These are phyloP conservation scores for Stomatorhinus ivindoensis DNA, from an alignment of 2,113 vertebrate genomes.

Conservation along the genomic window DNA sequence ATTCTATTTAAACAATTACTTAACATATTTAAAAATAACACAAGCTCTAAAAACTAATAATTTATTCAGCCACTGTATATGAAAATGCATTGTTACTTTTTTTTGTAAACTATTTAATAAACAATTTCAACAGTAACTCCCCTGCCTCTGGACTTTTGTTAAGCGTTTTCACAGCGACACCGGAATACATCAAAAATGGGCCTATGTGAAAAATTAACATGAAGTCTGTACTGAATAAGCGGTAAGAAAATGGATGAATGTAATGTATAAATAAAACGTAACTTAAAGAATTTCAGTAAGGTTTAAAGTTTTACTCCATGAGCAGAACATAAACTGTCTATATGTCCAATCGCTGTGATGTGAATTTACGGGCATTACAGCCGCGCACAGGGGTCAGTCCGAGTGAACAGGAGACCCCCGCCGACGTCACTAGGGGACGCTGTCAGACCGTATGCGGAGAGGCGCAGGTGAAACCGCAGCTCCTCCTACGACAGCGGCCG, in stretches of 20 bases:
- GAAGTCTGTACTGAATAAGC: neutral
- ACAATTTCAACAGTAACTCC: neutral
- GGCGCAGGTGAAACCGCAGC: neutral
- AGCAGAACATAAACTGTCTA: neutral
- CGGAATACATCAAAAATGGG: neutral
- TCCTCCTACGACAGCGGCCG: neutral
- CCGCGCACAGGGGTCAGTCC: neutral
- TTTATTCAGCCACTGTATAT: neutral
- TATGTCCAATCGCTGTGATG: neutral
- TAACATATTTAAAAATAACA: too few species aligned
- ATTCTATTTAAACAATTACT: neutral
- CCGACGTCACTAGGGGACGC: neutral
- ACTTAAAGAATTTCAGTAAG: neutral
- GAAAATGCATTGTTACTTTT: neutral
- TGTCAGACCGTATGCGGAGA: neutral
- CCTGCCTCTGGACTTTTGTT: neutral
- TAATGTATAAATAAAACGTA: neutral
- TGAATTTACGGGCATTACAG: neutral
- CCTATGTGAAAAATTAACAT: neutral
- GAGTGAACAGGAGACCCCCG: neutral
- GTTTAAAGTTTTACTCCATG: neutral
- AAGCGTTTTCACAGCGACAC: neutral
- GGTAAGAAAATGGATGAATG: neutral
- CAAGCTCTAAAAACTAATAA: neutral
- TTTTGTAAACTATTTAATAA: constrained; percentile 2